phyloP scores from a whole-genome alignment of 2,113 vertebrate species.

The Tyrannus savana region DNA sequence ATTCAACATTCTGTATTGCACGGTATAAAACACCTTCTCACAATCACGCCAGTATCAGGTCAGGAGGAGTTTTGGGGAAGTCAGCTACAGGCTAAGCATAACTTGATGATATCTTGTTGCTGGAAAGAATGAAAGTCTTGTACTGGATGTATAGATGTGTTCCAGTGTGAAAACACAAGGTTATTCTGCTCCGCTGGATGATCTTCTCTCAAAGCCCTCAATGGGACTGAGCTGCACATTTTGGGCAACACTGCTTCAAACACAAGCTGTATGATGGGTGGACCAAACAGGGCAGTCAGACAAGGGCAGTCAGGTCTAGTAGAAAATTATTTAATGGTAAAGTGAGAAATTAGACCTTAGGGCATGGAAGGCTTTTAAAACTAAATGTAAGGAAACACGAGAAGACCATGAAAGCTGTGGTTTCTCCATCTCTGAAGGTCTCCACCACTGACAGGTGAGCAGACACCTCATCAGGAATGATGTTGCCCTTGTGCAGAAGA shows the following conservation, averaged over 20 bases:
- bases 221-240: background rate
- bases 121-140: background rate
- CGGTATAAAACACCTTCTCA: background rate
- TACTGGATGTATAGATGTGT: background rate
- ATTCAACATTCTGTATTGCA: background rate
- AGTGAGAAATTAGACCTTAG: background rate
- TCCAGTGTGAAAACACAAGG: background rate
- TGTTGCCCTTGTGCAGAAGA: background rate
- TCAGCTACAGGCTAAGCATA: background rate
- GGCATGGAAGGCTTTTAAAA: background rate
- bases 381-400: background rate
- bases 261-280: background rate
- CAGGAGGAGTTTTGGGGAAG: background rate
- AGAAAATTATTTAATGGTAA: background rate
- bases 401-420: background rate
- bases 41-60: background rate
- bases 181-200: background rate
- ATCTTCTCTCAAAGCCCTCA: background rate
- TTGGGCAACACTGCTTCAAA: background rate
- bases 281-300: background rate
- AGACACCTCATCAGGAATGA: background rate
- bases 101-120: background rate
- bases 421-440: background rate
- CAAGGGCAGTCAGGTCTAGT: background rate
- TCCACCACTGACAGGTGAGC: rapidly evolving